Conservation (phyloP, 1,140 invertebrate species). For the Drosophila malerkotliana region DNA sequence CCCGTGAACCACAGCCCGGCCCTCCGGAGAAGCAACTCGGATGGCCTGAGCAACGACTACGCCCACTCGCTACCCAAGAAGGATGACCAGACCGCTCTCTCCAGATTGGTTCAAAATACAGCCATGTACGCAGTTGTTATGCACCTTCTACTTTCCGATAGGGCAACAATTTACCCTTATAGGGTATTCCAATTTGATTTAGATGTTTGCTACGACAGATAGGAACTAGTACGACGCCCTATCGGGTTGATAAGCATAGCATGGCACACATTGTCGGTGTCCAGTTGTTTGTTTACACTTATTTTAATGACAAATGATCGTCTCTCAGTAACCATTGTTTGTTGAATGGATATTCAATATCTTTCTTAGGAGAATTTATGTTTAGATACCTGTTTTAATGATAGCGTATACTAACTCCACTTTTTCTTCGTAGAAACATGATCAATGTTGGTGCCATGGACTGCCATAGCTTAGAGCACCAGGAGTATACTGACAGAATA, state of each 20-base stretch:
- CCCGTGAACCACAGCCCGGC: constrained; percentile 88
- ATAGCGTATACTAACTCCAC: too few relatives aligned
- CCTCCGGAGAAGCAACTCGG: constrained; percentile 87
- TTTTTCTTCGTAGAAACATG: constrained; percentile 87
- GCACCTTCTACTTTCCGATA: neutral
- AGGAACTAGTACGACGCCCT: too few relatives aligned
- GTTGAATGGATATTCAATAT: too few relatives aligned
- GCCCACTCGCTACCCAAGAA: constrained; percentile 89
- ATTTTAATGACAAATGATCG: too few relatives aligned
- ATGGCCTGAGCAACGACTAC: constrained; percentile 87
- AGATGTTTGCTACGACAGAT: too few relatives aligned
- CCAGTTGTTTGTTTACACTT: too few relatives aligned
- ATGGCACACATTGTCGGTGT: too few relatives aligned
- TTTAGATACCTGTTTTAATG: neutral
- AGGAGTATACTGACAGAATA: constrained; percentile 91
- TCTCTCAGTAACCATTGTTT: too few relatives aligned
- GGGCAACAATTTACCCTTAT: neutral
- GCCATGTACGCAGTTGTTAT: constrained; percentile 88
- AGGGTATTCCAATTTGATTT: too few relatives aligned
- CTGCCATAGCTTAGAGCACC: constrained; percentile 90
- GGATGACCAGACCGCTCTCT: constrained; percentile 94
- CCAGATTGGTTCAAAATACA: constrained; percentile 93
- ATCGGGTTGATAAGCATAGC: too few relatives aligned
- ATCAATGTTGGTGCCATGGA: constrained; percentile 93
- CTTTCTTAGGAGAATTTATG: too few relatives aligned